These are phyloP conservation scores for Actinernus sp. DNA, from an alignment of 92 coral and sea anemone genomes.

Conservation along the genomic window DNA sequence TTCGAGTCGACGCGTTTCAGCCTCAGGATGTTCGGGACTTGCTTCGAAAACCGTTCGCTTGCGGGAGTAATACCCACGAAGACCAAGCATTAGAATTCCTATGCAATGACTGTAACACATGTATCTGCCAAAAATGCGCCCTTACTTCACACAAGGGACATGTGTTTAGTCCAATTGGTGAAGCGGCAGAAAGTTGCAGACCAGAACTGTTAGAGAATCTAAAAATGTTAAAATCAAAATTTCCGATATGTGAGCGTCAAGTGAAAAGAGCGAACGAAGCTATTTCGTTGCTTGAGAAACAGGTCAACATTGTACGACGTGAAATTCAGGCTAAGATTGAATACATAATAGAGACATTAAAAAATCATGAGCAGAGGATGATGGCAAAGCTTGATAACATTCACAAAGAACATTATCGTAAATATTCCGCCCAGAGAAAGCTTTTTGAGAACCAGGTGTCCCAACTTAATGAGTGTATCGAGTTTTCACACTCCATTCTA, in stretches of 20 bases:
- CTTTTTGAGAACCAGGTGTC: slow-evolving; percentile 18
- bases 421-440: slow-evolving; percentile 27
- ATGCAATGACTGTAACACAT: slow-evolving; percentile 44
- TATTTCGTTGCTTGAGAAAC: slow-evolving; percentile 9
- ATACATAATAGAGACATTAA: slow-evolving; percentile 39
- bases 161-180: slow-evolving; percentile 6
- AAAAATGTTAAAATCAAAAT: slow-evolving; percentile 11
- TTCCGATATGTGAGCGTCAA: slow-evolving; percentile 36
- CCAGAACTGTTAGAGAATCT: slow-evolving; percentile 10
- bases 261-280: slow-evolving; percentile 34
- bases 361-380: slow-evolving; percentile 43
- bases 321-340: slow-evolving; percentile 34
- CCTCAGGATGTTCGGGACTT: slow-evolving; percentile 33
- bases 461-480: slow-evolving; percentile 28
- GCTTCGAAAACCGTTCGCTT: slow-evolving; percentile 32
- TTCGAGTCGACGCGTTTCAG: slow-evolving; percentile 22
- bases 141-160: slow-evolving; percentile 35
- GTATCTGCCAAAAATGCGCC: slow-evolving; percentile 44
- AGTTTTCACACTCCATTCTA: slow-evolving; percentile 24
- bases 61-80: slow-evolving; percentile 16
- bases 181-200: slow-evolving; percentile 22
- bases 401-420: slow-evolving; percentile 34
- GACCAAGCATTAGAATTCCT: slow-evolving; percentile 33
- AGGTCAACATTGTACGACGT: slow-evolving; percentile 21
- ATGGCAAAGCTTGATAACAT: slow-evolving; percentile 46